These are phyloP conservation scores for Drosophila diplacantha DNA, from an alignment of 2,888 invertebrate genomes.

Conservation along the genomic window DNA sequence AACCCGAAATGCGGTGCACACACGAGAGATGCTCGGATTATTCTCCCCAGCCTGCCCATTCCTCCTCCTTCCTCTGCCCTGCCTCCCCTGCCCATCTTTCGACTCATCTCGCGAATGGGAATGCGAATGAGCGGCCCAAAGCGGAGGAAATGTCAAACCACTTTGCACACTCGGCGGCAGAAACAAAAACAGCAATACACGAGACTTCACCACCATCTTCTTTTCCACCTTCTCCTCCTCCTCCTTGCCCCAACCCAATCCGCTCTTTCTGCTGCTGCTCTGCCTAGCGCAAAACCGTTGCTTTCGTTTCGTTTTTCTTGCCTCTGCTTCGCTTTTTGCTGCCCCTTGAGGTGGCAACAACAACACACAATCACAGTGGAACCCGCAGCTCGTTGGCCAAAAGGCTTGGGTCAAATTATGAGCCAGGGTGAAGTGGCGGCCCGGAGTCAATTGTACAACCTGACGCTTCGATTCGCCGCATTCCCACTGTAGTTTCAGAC, in stretches of 20 bases:
- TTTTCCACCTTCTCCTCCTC: not conserved
- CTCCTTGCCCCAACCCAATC: slow-evolving; percentile 2
- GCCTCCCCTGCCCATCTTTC: slow-evolving; percentile 4
- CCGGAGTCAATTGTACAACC: slow-evolving; percentile 62
- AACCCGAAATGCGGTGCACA: slow-evolving; percentile 62
- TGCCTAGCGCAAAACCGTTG: slow-evolving; percentile 32
- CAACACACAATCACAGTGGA: slow-evolving; percentile 47
- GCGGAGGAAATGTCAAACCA: slow-evolving; percentile 69
- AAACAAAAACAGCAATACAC: slow-evolving; percentile 30
- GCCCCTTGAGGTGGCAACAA: slow-evolving; percentile 40
- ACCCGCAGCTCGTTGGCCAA: slow-evolving; percentile 56
- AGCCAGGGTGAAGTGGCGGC: slow-evolving; percentile 24
- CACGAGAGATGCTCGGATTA: slow-evolving; percentile 42
- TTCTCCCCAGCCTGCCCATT: slow-evolving; percentile 19
- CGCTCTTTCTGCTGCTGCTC: not conserved
- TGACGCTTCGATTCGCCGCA: slow-evolving; percentile 50
- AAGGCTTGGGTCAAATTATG: slow-evolving; percentile 62
- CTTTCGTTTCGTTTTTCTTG: slow-evolving; percentile 25
- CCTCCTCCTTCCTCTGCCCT: not conserved
- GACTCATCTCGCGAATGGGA: slow-evolving; percentile 17
- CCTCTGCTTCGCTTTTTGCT: slow-evolving; percentile 16
- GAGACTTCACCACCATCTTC: slow-evolving; percentile 1
- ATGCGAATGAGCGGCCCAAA: slow-evolving; percentile 64
- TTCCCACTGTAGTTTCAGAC: slow-evolving; percentile 52
- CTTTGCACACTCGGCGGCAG: slow-evolving; percentile 54